phyloP scores from a whole-genome alignment of 1,140 invertebrate species.

The Papilio helenus region DNA sequence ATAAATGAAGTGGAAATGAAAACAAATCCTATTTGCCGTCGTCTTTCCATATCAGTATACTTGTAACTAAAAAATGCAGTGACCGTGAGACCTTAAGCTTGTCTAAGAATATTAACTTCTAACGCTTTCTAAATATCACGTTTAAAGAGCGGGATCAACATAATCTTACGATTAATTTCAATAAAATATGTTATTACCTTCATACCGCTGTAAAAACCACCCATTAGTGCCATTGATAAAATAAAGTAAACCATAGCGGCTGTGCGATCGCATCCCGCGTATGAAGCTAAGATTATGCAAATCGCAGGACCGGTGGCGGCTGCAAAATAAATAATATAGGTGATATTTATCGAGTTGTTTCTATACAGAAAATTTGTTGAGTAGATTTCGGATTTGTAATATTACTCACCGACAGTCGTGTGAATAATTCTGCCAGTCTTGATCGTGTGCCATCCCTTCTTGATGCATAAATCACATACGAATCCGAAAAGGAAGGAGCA shows the following conservation, averaged over 20 bases:
- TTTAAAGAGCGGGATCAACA: too few species aligned
- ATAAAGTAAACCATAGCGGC: constrained; percentile 85
- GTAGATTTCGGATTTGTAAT: neutral
- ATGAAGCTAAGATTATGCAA: constrained; percentile 66
- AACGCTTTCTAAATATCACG: too few species aligned
- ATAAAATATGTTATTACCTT: constrained; percentile 77
- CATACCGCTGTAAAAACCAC: constrained; percentile 86
- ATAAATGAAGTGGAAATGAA: neutral
- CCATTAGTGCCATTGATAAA: constrained; percentile 87
- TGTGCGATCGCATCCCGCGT: constrained; percentile 59
- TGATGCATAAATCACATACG: constrained; percentile 87
- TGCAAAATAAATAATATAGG: constrained; percentile 41
- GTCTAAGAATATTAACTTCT: too few species aligned
- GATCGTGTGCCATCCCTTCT: constrained; percentile 83
- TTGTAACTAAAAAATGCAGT: too few species aligned
- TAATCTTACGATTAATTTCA: too few species aligned
- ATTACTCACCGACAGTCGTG: constrained; percentile 85
- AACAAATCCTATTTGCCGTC: too few species aligned
- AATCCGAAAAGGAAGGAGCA: constrained; percentile 86
- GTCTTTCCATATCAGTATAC: too few species aligned
- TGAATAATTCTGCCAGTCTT: constrained; percentile 88
- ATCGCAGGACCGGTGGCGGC: constrained; percentile 64
- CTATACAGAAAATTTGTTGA: too few species aligned
- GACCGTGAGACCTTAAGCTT: too few species aligned
- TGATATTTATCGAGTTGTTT: too few species aligned